Base-by-base conservation (phyloP, 2,888 invertebrate genomes). In the Drosophila diplacantha region DNA sequence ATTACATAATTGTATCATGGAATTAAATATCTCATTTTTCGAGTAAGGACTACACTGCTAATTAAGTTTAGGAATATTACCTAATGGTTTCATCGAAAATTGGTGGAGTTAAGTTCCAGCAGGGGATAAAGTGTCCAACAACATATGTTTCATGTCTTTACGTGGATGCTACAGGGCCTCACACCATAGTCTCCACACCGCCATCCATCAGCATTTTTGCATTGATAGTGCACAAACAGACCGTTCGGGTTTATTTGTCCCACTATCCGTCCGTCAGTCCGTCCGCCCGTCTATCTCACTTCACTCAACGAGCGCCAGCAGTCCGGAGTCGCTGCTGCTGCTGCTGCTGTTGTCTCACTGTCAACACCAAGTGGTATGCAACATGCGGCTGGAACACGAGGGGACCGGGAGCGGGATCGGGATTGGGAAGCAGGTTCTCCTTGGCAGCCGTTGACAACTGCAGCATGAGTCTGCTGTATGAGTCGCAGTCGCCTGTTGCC, bases 291-390 rank as follows among this genome's bases (percentile, higher is more conserved):
- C 35, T 38, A 66, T 75, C 74, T 67, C 62, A 61, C 75, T 66
- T 67, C 78, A 72, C 75, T 83, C 72, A 65, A 74, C 65, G 60
- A 81, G 81, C 83, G 72, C 78, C 83, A 77, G 70, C 78, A 77
- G 78, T 49, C 49, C 35, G 22, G 76, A 72, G 67, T 43, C 68
- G 75, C 55, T 52, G 54, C 32, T 41, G 35, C 52, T 51, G 53
- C 32, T 41, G 35, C 20, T 56, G 64, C 51, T 68, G 69, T 50
- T 56, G 67, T 58, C 59, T 52, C 41, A 72, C 62, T 77, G 77
- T 77, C 83, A 81, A 67, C 83, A 57, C 63, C 75, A 77, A 83
- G 70, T 81, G 78, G 75, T 74, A 74, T 74, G 78, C 81, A 81
- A 69, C 74, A 80, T 80, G 77, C 73, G 51, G 60, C 64, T 52